Conservation (phyloP, 2,888 invertebrate genomes). For the Pristionchus exspectatus region DNA sequence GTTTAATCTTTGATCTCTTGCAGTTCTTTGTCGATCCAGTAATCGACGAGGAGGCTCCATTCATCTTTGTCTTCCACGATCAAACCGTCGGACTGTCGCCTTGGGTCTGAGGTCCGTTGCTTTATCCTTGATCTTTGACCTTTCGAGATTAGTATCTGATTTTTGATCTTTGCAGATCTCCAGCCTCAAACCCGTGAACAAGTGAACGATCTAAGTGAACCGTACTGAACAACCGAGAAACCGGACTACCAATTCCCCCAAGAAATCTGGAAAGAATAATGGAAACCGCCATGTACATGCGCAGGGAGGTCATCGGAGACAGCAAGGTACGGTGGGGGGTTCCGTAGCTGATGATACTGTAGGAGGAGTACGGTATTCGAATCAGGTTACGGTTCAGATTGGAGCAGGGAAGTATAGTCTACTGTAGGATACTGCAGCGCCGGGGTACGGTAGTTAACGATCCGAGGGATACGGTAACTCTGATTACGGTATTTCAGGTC, state of each 20-base stretch:
- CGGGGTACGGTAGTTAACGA: neutral
- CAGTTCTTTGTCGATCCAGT: constrained; percentile 51
- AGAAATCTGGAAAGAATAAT: neutral
- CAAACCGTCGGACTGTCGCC: constrained; percentile 47
- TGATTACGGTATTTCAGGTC: constrained; percentile 42
- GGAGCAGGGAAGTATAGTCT: no score
- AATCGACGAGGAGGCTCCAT: constrained; percentile 52
- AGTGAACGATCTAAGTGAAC: constrained; percentile 9
- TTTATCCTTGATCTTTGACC: constrained; percentile 40
- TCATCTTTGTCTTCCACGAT: constrained; percentile 45
- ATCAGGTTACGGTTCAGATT: neutral
- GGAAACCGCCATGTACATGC: constrained; percentile 56
- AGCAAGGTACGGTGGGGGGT: constrained; percentile 57
- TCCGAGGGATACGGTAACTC: neutral
- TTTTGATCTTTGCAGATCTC: neutral
- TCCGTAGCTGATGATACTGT: no score
- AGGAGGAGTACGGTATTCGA: constrained; percentile 45
- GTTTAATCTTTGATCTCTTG: constrained; percentile 46
- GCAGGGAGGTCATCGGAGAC: constrained; percentile 67
- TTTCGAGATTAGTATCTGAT: neutral
- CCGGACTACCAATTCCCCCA: neutral
- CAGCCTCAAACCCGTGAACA: constrained; percentile 15
- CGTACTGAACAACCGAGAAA: constrained; percentile 29
- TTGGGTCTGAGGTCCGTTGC: constrained; percentile 47
- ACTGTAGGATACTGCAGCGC: no score